Base-by-base conservation (phyloP, 2,888 invertebrate genomes). In the Pseudococcus longispinus region DNA sequence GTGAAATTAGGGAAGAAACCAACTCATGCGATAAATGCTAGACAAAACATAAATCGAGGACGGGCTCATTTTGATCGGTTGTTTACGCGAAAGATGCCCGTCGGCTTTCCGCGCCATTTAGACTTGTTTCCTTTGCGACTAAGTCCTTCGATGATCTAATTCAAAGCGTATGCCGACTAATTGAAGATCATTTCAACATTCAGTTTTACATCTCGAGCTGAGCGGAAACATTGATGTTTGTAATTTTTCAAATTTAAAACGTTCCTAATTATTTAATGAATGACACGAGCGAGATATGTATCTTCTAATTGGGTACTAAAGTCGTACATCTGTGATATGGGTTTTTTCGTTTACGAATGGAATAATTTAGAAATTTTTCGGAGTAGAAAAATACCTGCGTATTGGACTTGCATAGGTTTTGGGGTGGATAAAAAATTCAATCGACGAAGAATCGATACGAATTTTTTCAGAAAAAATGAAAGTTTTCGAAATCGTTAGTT, bases 161-260 rank as follows among this genome's bases (percentile, higher is more conserved):
- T 80, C 77, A 80, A 80, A 80, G 77, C 77, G 77, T 80, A 80
- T 80, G 37, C 77, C 42, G 77, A 80, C 77, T 80, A 80, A 80
- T 80, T 80, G 77, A 80, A 80, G 77, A 80, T 80, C 42, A 80
- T 80, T 80, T 42, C 20, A 42, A 80, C 26, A 80, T 80, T 74
- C n/a, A 37, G 37, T 74, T 74, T 8, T 65, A 65, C 65, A 4
- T 80, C 29, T 80, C 9, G 11, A 80, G 42, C 37, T 13, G 77
- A 42, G 42, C 77, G 77, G 77, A 80, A 42, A 42, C 77, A 29
- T 42, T 80, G 77, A 74, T 37, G 77, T 80, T 80, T 0, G 29
- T 70, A 70, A 70, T 70, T 32, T 70, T 70, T 70, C 70, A 70
- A 29, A 29, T 29, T 70, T 70, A 29, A 29, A 29, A 29, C 29